Conservation (phyloP, 2,113 vertebrate species). For the Plestiodon gilberti region DNA sequence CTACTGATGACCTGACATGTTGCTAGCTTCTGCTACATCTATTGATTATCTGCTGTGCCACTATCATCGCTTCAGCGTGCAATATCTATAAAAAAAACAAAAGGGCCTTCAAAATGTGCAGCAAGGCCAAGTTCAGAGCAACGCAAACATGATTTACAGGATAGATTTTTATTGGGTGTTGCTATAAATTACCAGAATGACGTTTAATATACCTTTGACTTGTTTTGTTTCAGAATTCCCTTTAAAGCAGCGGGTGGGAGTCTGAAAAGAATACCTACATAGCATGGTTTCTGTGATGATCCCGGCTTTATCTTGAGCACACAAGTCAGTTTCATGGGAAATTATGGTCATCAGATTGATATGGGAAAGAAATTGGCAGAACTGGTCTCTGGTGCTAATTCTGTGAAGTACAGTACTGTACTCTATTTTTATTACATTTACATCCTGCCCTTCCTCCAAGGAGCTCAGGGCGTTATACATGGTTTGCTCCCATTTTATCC, state of each 20-base stretch:
- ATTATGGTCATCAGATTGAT: neutral
- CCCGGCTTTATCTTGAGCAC: neutral
- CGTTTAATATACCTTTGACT: neutral
- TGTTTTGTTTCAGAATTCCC: neutral
- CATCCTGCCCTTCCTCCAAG: too few relatives aligned
- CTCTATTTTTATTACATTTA: too few relatives aligned
- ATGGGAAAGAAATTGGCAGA: neutral
- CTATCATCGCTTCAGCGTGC: neutral
- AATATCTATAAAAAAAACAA: neutral
- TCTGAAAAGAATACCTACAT: neutral
- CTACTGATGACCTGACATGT: neutral
- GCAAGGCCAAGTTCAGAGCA: neutral
- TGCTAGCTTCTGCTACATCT: neutral
- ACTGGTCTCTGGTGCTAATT: neutral
- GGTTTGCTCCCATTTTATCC: too few relatives aligned
- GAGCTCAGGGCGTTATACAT: too few relatives aligned
- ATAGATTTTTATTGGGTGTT: neutral
- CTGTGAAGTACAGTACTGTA: neutral
- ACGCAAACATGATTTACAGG: neutral
- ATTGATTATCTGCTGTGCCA: conserved; percentile 3
- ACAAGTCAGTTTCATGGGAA: neutral
- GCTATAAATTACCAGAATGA: neutral
- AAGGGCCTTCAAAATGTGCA: neutral
- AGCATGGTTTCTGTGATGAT: neutral
- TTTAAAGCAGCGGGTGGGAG: neutral